Evolutionary conservation across 2,888 invertebrate genomes (phyloP), one percentile per base, ranked within the genome.

Genomic region (Acanthosepion lycidas): DNA sequence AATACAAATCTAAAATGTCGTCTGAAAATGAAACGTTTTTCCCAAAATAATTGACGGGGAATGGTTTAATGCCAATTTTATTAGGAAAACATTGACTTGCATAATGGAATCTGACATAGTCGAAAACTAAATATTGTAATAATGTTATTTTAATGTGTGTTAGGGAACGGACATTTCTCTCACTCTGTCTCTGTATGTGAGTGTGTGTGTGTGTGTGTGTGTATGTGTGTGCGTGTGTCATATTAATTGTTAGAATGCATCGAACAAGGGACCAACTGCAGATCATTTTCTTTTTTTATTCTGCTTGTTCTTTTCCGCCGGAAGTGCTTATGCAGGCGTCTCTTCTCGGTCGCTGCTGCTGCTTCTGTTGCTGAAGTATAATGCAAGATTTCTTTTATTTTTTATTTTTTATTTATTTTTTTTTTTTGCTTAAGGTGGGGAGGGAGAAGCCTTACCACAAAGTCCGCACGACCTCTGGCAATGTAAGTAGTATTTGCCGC

Each of bases 391-490:
- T 12, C 1, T 48, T 9, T 92, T 4, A 9, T 51, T 92, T 15
- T 48, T 26, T 8, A 9, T 92, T 28, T 51, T 91, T 91, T 91
- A 6, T n/a, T 33, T 91, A 8, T 12, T 15, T 12, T 92, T 48
- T 48, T 51, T 12, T 26, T 92, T 51, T n/a, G n/a, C 15, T 91
- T 51, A 5, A 49, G 4, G 33, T 23, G 33, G 26, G 42, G n/a
- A 53, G 55, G 51, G 28, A n/a, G 53, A 49, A n/a, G n/a, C 95
- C 96, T 96, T 96, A 97, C 97, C 95, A 95, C 97, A 97, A 92
- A 96, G 95, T 6, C 96, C 95, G 94, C 97, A 97, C 0, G 97
- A 96, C 51, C 95, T 95, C 33, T 96, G 95, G 95, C 97, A 97
- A 94, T 96, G 97, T 78, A 95, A 95, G 94, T 23, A 94, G 94